These are phyloP conservation scores for Orius laevigatus DNA, from an alignment of 1,140 invertebrate genomes.

Conservation along the genomic window DNA sequence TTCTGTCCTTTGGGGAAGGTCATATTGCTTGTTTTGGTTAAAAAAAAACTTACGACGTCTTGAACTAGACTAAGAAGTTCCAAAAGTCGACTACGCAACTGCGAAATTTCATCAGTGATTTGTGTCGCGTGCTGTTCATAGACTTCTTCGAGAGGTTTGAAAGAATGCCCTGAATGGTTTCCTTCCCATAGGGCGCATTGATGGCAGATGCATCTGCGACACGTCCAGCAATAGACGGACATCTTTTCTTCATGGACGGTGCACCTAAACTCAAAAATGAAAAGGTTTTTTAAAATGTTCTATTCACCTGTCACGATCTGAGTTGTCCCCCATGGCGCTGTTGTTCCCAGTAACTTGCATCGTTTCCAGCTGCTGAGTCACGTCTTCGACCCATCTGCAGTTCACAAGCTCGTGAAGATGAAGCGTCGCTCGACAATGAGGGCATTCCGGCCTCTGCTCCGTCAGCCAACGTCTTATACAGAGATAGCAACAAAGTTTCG, in stretches of 20 bases:
- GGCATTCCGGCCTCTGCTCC: conserved; percentile 81
- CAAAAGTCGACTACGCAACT: conserved; percentile 61
- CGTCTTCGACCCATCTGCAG: conserved; percentile 88
- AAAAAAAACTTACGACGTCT: conserved; percentile 51
- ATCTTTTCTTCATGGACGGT: conserved; percentile 70
- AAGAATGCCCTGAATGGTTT: conserved; percentile 75
- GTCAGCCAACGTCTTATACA: conserved; percentile 85
- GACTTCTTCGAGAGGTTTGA: conserved; percentile 80
- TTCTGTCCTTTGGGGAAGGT: conserved; percentile 67
- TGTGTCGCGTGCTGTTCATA: conserved; percentile 76
- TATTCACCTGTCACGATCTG: conserved; percentile 15
- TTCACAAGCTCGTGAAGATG: conserved; percentile 85
- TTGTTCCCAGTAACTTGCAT: conserved; percentile 35
- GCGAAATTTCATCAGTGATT: conserved; percentile 68
- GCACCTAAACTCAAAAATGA: conserved; percentile 37
- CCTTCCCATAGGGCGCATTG: conserved; percentile 87
- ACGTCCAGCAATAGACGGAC: conserved; percentile 84
- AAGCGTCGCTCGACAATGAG: conserved; percentile 76
- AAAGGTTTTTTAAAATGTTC: too few species aligned
- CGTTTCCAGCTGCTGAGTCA: conserved; percentile 80
- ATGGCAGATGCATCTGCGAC: conserved; percentile 78
- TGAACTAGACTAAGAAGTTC: conserved; percentile 76
- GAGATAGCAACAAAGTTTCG: conserved; percentile 80
- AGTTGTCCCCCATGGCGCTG: conserved; percentile 2
- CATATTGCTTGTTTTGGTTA: too few species aligned